These are phyloP conservation scores for Micronycteris hirsuta DNA, from an alignment of 2,113 vertebrate genomes.

Conservation along the genomic window DNA sequence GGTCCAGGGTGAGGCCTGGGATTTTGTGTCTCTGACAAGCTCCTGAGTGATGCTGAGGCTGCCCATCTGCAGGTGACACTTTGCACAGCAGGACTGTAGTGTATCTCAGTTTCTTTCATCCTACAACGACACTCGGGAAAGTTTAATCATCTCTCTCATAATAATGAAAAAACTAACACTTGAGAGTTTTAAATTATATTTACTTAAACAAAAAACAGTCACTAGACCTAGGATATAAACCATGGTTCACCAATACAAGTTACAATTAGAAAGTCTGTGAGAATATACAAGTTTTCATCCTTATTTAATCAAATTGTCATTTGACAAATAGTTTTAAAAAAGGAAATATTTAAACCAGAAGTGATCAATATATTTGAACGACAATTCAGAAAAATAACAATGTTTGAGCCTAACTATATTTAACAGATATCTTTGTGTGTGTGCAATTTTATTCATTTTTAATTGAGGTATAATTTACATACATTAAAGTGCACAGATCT, in stretches of 20 bases:
- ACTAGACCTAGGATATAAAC: background rate
- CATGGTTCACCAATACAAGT: background rate
- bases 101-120: background rate
- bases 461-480: slow-evolving; percentile 58
- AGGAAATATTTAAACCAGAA: slow-evolving; percentile 10
- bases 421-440: slow-evolving; percentile 18
- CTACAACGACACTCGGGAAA: background rate
- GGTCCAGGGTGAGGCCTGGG: background rate
- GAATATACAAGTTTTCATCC: background rate
- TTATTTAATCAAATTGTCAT: background rate
- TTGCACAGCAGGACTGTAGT: background rate
- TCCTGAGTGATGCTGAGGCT: background rate
- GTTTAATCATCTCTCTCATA: background rate
- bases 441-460: slow-evolving; percentile 49
- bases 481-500: slow-evolving; percentile 30
- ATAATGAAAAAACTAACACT: background rate
- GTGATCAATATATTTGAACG: background rate
- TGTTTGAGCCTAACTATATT: background rate
- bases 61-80: background rate
- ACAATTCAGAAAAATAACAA: background rate
- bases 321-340: slow-evolving; percentile 39
- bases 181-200: background rate
- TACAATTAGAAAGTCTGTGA: background rate
- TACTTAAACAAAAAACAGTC: background rate
- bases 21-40: background rate